Evolutionary conservation across 2,888 invertebrate genomes (phyloP).

Genomic region (Folsomia manolachei): DNA sequence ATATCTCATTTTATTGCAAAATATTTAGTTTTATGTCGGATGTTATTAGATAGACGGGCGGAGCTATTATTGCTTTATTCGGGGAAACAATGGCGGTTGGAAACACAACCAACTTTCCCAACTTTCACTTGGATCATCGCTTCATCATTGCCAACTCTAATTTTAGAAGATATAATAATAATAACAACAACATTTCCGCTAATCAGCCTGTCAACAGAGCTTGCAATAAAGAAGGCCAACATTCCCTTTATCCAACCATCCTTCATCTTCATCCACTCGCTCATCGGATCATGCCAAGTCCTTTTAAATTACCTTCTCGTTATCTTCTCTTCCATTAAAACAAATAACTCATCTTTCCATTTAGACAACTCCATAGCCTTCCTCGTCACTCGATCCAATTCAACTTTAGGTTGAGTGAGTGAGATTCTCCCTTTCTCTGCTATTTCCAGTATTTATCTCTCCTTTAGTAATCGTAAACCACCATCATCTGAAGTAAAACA

Average conservation of each 20-base stretch:
- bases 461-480: too few relatives aligned
- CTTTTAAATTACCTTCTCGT: not conserved
- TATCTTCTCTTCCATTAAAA: not conserved
- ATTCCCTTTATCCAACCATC: too few relatives aligned
- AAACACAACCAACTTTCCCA: not conserved
- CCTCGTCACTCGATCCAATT: too few relatives aligned
- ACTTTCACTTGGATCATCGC: slow-evolving; percentile 10
- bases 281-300: not conserved
- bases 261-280: not conserved
- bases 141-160: slow-evolving; percentile 20
- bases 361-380: not conserved
- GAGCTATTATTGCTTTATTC: not conserved
- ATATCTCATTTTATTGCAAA: slow-evolving; percentile 11
- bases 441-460: too few relatives aligned
- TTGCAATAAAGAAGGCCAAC: not conserved
- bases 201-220: not conserved
- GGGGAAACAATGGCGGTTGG: slow-evolving; percentile 9
- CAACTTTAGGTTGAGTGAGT: too few relatives aligned
- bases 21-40: slow-evolving; percentile 19
- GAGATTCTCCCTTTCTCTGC: too few relatives aligned
- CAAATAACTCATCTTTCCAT: not conserved
- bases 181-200: not conserved
- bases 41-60: slow-evolving; percentile 4
- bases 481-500: too few relatives aligned
- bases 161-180: slow-evolving; percentile 7